These are phyloP conservation scores for Cheilosia impressa DNA, from an alignment of 2,888 invertebrate genomes.

Conservation along the genomic window DNA sequence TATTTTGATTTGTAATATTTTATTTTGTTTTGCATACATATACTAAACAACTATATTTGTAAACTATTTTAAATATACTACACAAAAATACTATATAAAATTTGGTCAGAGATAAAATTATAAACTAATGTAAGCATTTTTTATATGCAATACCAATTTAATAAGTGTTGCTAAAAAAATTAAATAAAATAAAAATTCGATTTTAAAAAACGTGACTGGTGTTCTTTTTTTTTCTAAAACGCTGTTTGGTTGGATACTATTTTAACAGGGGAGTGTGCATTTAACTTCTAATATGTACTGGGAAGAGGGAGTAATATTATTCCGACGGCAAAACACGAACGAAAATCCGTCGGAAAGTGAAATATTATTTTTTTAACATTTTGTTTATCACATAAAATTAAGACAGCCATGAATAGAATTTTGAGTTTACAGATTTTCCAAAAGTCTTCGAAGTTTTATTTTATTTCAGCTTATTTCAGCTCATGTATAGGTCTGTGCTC, in stretches of 20 bases:
- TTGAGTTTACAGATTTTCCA: too few species aligned
- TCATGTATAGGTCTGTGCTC: too few species aligned
- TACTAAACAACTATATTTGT: not conserved
- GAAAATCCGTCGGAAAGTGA: not conserved
- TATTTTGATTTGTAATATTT: slow-evolving; percentile 1
- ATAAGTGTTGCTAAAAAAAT: slow-evolving; percentile 20
- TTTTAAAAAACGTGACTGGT: not conserved
- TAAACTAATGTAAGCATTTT: slow-evolving; percentile 3
- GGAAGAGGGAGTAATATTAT: not conserved
- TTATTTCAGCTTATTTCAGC: too few species aligned
- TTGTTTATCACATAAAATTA: too few species aligned
- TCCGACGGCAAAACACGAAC: not conserved
- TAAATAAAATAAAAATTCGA: not conserved
- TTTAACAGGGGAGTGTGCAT: not conserved
- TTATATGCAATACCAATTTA: slow-evolving; percentile 13
- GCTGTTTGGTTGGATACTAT: not conserved
- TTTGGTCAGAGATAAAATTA: slow-evolving; percentile 5
- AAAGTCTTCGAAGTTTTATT: too few species aligned
- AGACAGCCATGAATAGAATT: too few species aligned
- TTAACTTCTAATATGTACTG: not conserved
- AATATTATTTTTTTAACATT: too few species aligned
- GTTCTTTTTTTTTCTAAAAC: not conserved
- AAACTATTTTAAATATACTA: slow-evolving; percentile 8
- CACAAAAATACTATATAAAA: not conserved
- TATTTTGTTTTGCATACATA: slow-evolving; percentile 17